Base-by-base conservation (phyloP, 1,140 invertebrate genomes). In the Aphaenogaster rudis region DNA sequence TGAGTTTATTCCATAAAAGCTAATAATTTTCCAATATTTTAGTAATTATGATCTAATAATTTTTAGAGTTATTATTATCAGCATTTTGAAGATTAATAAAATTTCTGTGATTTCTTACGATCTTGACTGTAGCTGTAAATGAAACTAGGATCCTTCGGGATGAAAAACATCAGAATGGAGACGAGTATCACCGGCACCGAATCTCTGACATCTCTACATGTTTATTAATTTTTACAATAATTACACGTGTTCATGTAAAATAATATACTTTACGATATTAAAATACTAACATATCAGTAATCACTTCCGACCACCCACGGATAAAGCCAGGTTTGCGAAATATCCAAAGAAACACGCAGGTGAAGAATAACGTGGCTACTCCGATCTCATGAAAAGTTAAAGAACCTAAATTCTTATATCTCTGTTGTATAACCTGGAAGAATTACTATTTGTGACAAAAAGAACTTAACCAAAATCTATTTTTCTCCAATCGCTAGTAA, bases 291-390 rank as follows among this genome's bases (percentile, higher is more conserved):
- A 95, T 92, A n/a, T 92, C 91, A 15, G 96, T 96, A 52, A 97
- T 93, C 11, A 96, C 87, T 87, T 97, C 96, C 7, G 97, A 96
- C 97, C 98, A 98, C 54, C 98, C 98, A 1, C 94, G 92, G 74
- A 98, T 96, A 91, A 98, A 98, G 48, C 97, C 97, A 0, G 98
- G 98, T 72, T 97, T 96, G 64, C 98, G 96, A 93, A 98, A 98
- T 92, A 99, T 97, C 97, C 98, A 99, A 89, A 99, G 95, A 71
- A 97, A 88, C 6, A 99, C 97, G n/a, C 98, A 96, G 2, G 97
- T 86, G 2, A 97, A 93, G 93, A 99, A 99, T n/a, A 98, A 95
- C 1, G 96, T 86, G 15, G 97, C 96, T 0, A 98, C 97, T 17
- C 96, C 96, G 69, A 93, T 95, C 95, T 99, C 98, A 85, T 98